Conservation (phyloP, 2,888 invertebrate genomes). For the Linnaemya tessellans region DNA sequence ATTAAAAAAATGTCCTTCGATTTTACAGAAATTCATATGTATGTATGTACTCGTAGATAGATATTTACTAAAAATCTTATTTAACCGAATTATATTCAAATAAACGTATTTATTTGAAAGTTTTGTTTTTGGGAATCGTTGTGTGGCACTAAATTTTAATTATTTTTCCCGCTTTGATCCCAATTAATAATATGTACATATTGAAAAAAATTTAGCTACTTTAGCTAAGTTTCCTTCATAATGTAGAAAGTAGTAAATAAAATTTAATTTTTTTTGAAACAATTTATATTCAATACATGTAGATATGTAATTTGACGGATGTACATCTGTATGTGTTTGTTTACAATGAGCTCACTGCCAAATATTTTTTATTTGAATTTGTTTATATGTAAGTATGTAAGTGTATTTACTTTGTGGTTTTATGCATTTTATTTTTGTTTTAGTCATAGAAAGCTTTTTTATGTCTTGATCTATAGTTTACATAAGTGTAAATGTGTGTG, state of each 20-base stretch:
- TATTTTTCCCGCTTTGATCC: too few species aligned
- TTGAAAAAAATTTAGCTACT: too few species aligned
- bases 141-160: too few species aligned
- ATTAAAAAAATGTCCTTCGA: neutral
- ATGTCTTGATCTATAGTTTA: too few species aligned
- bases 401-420: too few species aligned
- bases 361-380: constrained; percentile 24
- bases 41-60: too few species aligned
- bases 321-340: neutral
- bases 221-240: neutral
- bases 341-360: constrained; percentile 55
- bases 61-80: neutral
- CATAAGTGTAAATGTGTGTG: neutral
- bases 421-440: neutral
- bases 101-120: too few species aligned
- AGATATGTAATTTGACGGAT: too few species aligned
- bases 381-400: neutral
- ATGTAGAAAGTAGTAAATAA: neutral
- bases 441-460: neutral
- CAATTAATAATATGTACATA: too few species aligned
- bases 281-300: neutral
- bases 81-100: neutral
- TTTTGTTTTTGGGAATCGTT: too few species aligned
- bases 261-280: neutral
- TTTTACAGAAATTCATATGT: neutral